Evolutionary conservation across 2,888 invertebrate genomes (phyloP).

Genomic region (Aphrophora alni): DNA sequence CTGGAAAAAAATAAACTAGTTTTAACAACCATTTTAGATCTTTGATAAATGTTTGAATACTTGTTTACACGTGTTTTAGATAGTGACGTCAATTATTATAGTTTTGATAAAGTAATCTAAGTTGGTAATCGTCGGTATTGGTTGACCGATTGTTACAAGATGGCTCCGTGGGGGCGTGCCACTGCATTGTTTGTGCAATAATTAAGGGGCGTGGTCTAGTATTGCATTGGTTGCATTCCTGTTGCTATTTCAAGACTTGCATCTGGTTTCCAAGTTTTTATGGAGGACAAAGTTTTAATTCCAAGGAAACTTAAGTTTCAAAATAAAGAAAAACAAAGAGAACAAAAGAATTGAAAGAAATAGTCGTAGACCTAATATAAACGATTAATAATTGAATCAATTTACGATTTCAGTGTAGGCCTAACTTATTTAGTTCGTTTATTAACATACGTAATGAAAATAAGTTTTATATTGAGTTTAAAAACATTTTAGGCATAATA

Average conservation of each 20-base stretch:
- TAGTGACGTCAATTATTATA: not conserved
- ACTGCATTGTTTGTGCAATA: not conserved
- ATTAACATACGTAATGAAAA: too few relatives aligned
- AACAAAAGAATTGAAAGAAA: too few relatives aligned
- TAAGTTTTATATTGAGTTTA: too few relatives aligned
- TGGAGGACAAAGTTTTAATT: too few relatives aligned
- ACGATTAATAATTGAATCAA: too few relatives aligned
- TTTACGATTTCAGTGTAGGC: too few relatives aligned
- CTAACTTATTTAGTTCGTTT: too few relatives aligned
- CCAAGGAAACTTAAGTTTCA: too few relatives aligned
- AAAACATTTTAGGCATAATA: too few relatives aligned
- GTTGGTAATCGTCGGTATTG: not conserved
- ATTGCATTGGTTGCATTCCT: slow-evolving; percentile 1
- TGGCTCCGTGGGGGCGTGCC: not conserved
- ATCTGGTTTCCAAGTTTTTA: not conserved
- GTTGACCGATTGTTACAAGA: slow-evolving; percentile 9
- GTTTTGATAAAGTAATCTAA: not conserved
- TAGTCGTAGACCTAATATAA: too few relatives aligned
- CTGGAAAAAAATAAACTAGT: too few relatives aligned
- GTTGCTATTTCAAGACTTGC: not conserved
- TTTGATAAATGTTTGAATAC: not conserved
- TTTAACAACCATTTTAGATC: not conserved
- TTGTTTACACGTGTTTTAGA: not conserved
- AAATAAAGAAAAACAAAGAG: too few relatives aligned
- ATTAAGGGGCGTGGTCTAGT: not conserved